Evolutionary conservation across 2,888 invertebrate genomes (phyloP).

Genomic region (Pheosia tremula): DNA sequence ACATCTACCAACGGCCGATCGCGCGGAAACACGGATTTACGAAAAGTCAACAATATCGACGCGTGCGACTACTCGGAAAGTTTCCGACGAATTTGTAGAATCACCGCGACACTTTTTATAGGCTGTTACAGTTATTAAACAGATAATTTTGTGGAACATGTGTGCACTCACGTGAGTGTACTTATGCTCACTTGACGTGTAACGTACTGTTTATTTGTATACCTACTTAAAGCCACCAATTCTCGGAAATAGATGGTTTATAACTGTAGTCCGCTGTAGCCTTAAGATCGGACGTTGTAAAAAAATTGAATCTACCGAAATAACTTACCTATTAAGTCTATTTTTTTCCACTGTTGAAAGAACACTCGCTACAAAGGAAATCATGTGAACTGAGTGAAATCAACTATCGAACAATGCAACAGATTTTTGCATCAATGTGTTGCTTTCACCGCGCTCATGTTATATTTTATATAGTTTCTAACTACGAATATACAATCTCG

Average conservation of each 20-base stretch:
- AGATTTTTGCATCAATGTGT: conserved; percentile 4
- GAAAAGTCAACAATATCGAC: conserved; percentile 47
- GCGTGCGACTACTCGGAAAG: conserved; percentile 29
- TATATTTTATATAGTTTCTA: background rate
- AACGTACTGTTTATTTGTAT: background rate
- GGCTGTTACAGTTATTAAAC: conserved; percentile 38
- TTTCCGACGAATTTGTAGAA: conserved; percentile 20
- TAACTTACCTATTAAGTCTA: too few relatives aligned
- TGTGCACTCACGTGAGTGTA: conserved; percentile 18
- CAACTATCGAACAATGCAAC: conserved; percentile 3
- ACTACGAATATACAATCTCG: background rate
- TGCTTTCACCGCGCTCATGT: conserved; percentile 5
- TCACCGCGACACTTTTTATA: conserved; percentile 33
- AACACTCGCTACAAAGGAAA: conserved; percentile 4
- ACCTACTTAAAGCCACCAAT: too few relatives aligned
- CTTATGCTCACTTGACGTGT: background rate
- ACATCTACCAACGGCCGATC: conserved; percentile 59
- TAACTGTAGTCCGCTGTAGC: too few relatives aligned
- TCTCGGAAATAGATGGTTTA: too few relatives aligned
- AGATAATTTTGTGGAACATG: conserved; percentile 28
- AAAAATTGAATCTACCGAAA: too few relatives aligned
- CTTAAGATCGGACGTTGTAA: too few relatives aligned
- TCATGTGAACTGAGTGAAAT: conserved; percentile 6
- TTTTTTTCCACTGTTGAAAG: background rate
- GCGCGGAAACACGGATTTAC: conserved; percentile 60